A percentile compares a stretch with the other conserved stretches of the same genome.
Evolutionary conservation across 2,797 vertebrate species (phyloP).

Genomic region (Notolepis coatsorum): DNA sequence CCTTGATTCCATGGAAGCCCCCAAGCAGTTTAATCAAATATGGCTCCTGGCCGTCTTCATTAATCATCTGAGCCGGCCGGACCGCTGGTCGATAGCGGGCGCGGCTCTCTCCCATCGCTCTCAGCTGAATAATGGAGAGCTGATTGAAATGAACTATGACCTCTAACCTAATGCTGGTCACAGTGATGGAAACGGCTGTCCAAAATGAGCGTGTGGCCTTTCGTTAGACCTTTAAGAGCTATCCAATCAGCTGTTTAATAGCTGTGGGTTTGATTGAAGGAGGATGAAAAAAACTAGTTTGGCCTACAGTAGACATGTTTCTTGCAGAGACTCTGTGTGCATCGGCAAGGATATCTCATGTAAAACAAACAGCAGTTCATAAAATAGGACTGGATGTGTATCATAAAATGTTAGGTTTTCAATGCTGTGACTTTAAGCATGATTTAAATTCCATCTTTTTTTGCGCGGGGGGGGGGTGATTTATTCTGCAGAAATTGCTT

Average conservation of each 20-base stretch:
- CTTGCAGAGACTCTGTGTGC: neutral
- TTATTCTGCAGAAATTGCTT: neutral
- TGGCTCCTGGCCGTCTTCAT: slow-evolving; percentile 51
- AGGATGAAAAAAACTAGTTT: neutral
- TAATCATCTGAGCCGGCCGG: slow-evolving; percentile 54
- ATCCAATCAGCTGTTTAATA: neutral
- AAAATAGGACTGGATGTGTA: too few relatives aligned
- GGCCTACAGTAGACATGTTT: neutral
- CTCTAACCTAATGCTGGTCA: slow-evolving; percentile 51
- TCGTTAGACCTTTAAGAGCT: slow-evolving; percentile 7
- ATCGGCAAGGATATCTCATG: too few relatives aligned
- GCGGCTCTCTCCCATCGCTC: slow-evolving; percentile 49
- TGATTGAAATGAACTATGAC: slow-evolving; percentile 63
- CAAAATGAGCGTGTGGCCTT: slow-evolving; percentile 16
- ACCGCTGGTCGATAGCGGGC: slow-evolving; percentile 30
- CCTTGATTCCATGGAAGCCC: slow-evolving; percentile 58
- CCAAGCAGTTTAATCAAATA: slow-evolving; percentile 64
- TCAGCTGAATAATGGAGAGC: slow-evolving; percentile 54
- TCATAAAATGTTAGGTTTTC: too few relatives aligned
- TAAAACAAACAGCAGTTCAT: too few relatives aligned
- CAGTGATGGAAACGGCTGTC: slow-evolving; percentile 22
- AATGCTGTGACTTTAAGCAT: too few relatives aligned
- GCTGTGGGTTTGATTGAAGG: slow-evolving; percentile 13
- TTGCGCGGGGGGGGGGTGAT: neutral
- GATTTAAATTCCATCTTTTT: too few relatives aligned